Evolutionary conservation across 2,113 vertebrate genomes (phyloP), one percentile per base, ranked within the genome.

Genomic region (Anhinga anhinga): DNA sequence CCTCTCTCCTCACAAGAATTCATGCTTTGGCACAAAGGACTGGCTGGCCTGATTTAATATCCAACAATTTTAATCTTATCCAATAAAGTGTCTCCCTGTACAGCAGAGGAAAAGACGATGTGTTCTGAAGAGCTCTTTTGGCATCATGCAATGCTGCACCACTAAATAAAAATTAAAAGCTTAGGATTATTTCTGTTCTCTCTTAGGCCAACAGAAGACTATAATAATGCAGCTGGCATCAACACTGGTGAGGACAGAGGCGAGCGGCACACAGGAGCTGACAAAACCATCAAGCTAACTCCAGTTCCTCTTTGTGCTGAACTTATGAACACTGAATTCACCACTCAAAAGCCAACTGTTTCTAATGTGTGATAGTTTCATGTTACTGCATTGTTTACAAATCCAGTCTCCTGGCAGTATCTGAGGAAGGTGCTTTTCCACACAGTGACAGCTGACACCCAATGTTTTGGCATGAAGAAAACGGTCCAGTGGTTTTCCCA

Each of bases 1-100:
- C 76, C 80, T 94, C 23, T 72, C 62, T 95, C 90, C 73, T 79
- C 95, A 49, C 86, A 86, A 91, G 82, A 96, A 95, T 86, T 93
- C 86, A 53, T 45, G 52, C 63, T 93, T 88, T 74, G 91, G 92
- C 92, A 91, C 90, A 93, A 95, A 91, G 34, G 62, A 86, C 50
- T 67, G 59, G 32, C 78, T 72, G 76, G 69, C 80, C 80, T 91
- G 77, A 97, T 95, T 93, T 95, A 67, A 47, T 30, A 34, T 83
- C 52, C 55, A 74, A 47, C 34, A 90, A 74, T 81, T 67, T 82
- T 82, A 87, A 72, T 70, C 63, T 88, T 77, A 69, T 42, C 53
- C 58, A 91, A 80, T 67, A 66, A 89, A 94, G 66, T 15, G 15
- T 30, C n/a, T 93, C 58, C 30, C 53, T 56, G 61, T 89, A 76